Base-by-base conservation (phyloP, 2,888 invertebrate species). In the Leptinotarsa tumamoca region DNA sequence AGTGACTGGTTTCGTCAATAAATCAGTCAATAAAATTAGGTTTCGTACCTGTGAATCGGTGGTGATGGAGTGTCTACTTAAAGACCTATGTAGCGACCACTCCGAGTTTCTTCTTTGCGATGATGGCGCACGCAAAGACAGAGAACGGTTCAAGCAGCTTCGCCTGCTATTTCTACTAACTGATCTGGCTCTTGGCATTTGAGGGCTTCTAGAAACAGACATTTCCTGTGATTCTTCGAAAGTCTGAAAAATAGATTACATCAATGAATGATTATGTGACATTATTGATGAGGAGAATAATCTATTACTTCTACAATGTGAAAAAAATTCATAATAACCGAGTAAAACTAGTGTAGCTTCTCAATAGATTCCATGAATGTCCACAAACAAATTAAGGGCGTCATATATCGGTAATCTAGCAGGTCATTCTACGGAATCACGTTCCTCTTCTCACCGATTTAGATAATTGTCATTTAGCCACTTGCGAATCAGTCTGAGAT, bases 51-150 rank as follows among this genome's bases (percentile, higher is more conserved):
- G 91, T 4, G 93, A 92, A 84, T 93, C 93, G 83, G 92, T 92
- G 71, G 92, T 92, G 78, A 93, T 89, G 2, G 93, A 93, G 80
- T 92, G 92, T 74, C 93, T 88, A 85, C 93, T 93, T 72, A 91
- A 90, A n/a, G 92, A 92, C 78, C 92, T 89, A 81, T 91, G 91
- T 77, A 92, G 89, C 43, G 90, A 90, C 84, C 84, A 85, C 74
- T 85, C 83, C 68, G 86, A 84, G 75, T 85, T 80, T 78, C 82
- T 73, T 82, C 82, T 80, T 73, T 80, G 80, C 13, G 84, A 80
- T 21, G 84, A 79, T 15, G 83, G 80, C 50, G 83, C 82, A 75
- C 87, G 87, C 23, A 88, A 74, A 10, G 89, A 88, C 71, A 87
- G 85, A 5, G 88, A 88, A 17, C 88, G 80, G 49, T 84, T 84